Base-by-base conservation (phyloP, 2,888 invertebrate species). In the Limnephilus rhombicus region DNA sequence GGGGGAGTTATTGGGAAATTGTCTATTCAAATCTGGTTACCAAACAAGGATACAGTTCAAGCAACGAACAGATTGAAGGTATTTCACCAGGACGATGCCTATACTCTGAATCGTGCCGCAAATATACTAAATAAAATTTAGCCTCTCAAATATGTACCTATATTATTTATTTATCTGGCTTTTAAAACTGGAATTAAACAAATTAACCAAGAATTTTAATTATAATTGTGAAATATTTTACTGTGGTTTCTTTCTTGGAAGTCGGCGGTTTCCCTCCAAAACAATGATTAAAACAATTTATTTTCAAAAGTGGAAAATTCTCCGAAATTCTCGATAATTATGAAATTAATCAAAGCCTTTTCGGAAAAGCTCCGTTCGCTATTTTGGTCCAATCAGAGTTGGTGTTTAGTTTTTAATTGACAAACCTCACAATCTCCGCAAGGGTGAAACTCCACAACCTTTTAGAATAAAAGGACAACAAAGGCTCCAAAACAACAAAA, bases 331-430 rank as follows among this genome's bases (percentile, higher is more conserved):
- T 24, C 53, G 9, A n/a, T 68, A 68, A 68, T 68, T 68, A 68
- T 68, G 24, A 68, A 68, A 68, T 24, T 68, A n/a, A 68, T 68
- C 68, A 68, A 68, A 68, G 68, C 68, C 68, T n/a, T 68, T 68
- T 24, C 68, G 24, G 24, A 9, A n/a, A 68, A 24, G 68, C 24
- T 68, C 68, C 13, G 34, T 31, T 41, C 45, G 4, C 85, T 13
- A 45, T 85, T 85, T 41, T n/a, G 85, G 41, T 85, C 68, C 85
- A 85, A 85, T 86, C 86, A 86, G 13, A 7, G 86, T 86, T 13
- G 37, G 45, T 86, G 45, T 86, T 86, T 45, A 86, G 86, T 45
- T 86, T 86, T 86, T 45, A 45, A 49, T 86, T 45, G 41, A 45
- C 15, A n/a, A 45, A 45, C 45, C 37, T 45, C 37, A 45, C 15